Conservation (phyloP, 2,888 invertebrate species). For the Macaria notata region DNA sequence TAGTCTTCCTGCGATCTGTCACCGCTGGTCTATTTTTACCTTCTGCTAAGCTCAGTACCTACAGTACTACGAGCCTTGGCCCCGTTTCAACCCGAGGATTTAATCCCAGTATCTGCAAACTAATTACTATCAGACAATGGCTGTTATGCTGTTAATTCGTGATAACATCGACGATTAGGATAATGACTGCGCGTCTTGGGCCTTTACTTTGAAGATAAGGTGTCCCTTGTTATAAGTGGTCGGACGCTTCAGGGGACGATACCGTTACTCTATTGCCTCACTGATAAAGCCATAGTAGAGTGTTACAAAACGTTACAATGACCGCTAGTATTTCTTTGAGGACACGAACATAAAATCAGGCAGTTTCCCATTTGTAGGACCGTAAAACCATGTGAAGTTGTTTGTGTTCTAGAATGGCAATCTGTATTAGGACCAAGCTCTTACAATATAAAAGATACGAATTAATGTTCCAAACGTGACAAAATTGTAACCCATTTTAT, state of each 20-base stretch:
- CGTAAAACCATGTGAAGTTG: too few species aligned
- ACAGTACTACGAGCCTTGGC: conserved; percentile 26
- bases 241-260: conserved; percentile 8
- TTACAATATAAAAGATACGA: too few species aligned
- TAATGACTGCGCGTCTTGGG: conserved; percentile 33
- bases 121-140: conserved; percentile 42
- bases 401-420: too few species aligned
- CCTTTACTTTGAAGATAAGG: conserved; percentile 29
- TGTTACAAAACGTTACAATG: background rate
- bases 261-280: conserved; percentile 11
- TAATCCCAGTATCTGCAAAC: conserved; percentile 26
- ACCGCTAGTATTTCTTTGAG: too few species aligned
- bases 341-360: too few species aligned
- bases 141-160: conserved; percentile 29
- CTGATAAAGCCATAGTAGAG: conserved; percentile 1
- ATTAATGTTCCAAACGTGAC: conserved; percentile 1
- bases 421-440: too few species aligned
- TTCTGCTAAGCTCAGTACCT: conserved; percentile 11
- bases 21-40: conserved; percentile 18
- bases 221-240: conserved; percentile 23
- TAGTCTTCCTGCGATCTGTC: conserved; percentile 2
- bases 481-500: conserved; percentile 10
- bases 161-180: conserved; percentile 41
- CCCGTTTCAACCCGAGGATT: conserved; percentile 22
- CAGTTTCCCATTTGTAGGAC: too few species aligned